These are phyloP conservation scores for Neofelis nebulosa DNA, from an alignment of 2,113 vertebrate genomes.

Conservation along the genomic window DNA sequence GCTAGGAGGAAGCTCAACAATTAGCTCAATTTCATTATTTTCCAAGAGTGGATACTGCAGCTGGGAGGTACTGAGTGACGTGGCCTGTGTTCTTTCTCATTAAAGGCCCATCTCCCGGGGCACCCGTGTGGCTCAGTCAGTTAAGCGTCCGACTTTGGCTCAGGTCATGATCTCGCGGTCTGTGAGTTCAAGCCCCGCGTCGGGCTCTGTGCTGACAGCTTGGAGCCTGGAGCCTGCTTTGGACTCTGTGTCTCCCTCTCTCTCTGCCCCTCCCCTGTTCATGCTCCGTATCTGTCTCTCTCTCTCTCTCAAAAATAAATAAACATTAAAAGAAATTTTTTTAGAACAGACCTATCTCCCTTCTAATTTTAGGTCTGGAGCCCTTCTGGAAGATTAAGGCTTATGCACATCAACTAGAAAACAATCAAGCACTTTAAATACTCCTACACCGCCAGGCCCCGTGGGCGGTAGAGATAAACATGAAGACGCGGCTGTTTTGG, in stretches of 20 bases:
- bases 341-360: not conserved
- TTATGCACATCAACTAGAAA: constrained; percentile 30
- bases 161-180: too few relatives aligned
- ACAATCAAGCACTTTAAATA: constrained; percentile 24
- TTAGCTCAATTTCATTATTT: constrained; percentile 34
- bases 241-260: too few relatives aligned
- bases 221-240: too few relatives aligned
- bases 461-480: not conserved
- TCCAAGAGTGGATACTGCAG: not conserved
- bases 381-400: constrained; percentile 34
- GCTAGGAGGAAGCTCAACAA: not conserved
- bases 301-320: too few relatives aligned
- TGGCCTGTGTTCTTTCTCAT: not conserved
- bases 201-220: too few relatives aligned
- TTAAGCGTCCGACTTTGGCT: too few relatives aligned
- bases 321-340: too few relatives aligned
- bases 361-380: constrained; percentile 15
- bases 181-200: too few relatives aligned
- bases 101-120: not conserved
- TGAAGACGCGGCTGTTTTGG: not conserved
- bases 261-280: too few relatives aligned
- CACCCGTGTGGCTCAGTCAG: too few relatives aligned
- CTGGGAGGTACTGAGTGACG: not conserved
- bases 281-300: too few relatives aligned
- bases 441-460: not conserved